Base-by-base conservation (phyloP, 92 coral and sea anemone genomes). In the Siderastrea siderea region DNA sequence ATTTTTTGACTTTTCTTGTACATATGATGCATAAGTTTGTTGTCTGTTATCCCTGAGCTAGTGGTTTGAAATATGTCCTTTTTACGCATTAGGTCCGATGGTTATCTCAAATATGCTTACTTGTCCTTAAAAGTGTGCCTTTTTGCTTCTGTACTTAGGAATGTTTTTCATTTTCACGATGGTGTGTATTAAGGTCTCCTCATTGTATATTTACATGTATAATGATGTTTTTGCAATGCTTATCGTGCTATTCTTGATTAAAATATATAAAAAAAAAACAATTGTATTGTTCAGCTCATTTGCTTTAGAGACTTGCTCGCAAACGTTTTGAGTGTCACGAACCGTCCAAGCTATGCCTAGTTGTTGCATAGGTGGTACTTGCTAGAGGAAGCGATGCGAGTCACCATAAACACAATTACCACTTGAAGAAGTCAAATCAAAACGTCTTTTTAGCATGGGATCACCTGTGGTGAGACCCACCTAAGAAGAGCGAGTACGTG, bases 221-320 rank as follows among this genome's bases (percentile, higher is more conserved):
- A 74, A 26, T 26, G 38, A 26, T 26, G 38, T 74, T 74, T 43
- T 51, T 76, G 67, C 45, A 46, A 8, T 60, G 45, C 44, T 17
- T 60, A 26, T 45, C n/a, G 47, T 53, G 2, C 45, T 77, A 44
- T 58, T 63, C 46, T 78, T 61, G 70, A 78, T 78, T 78, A 78
- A 78, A 78, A 46, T 60, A 61, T 12, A 7, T 1, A 47, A 45
- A 3, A 6, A 6, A 15, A 3, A 14, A 11, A 13, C 16, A 15
- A 60, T 16, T 2, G 51, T 46, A 6, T 14, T 7, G 47, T 16
- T 78, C 11, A n/a, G 13, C 44, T 48, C 38, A 6, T 14, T 3
- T 15, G 51, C 19, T 44, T 45, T 26, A 26, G 38, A 0, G 38
- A 26, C 38, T 26, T 26, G 38, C 38, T 26, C 38, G 38, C 38